phyloP scores from a whole-genome alignment of 2,797 vertebrate genomes.

The Aulostomus chinensis region DNA sequence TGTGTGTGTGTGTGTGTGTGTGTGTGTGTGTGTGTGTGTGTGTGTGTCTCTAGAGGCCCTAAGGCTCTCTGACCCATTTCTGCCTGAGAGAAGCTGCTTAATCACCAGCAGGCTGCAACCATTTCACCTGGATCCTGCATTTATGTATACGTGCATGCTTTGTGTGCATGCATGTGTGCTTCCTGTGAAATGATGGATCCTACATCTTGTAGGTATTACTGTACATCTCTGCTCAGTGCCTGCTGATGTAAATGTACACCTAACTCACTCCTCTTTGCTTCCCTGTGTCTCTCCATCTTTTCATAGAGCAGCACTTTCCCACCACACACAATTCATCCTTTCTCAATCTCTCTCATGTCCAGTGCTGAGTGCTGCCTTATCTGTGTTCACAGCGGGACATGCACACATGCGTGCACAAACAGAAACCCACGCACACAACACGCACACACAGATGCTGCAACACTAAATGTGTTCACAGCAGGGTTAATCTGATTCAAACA shows the following conservation, averaged over 20 bases:
- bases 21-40: background rate
- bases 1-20: background rate
- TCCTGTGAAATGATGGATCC: conserved; percentile 1
- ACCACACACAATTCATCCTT: conserved; percentile 21
- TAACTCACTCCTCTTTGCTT: conserved; percentile 26
- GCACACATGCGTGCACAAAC: conserved; percentile 17
- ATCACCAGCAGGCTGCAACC: conserved; percentile 64
- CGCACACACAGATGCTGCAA: conserved; percentile 57
- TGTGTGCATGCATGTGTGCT: conserved; percentile 7
- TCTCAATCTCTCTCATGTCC: conserved; percentile 64
- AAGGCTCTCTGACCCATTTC: conserved; percentile 73
- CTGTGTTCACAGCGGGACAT: conserved; percentile 60
- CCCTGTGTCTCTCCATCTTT: conserved; percentile 28
- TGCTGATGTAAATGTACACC: conserved; percentile 44
- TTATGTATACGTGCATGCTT: conserved; percentile 7
- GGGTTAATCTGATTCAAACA: conserved; percentile 74
- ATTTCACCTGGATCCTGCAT: conserved; percentile 56
- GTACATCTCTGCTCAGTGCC: conserved; percentile 48
- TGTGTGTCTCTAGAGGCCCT: conserved; percentile 43
- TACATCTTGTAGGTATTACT: conserved; percentile 43
- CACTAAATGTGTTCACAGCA: conserved; percentile 72
- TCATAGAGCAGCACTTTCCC: conserved; percentile 39
- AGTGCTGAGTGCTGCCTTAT: conserved; percentile 71
- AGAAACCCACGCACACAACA: conserved; percentile 27
- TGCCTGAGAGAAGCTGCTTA: conserved; percentile 66